Evolutionary conservation across 2,113 vertebrate species (phyloP).

Genomic region (Agapornis roseicollis): DNA sequence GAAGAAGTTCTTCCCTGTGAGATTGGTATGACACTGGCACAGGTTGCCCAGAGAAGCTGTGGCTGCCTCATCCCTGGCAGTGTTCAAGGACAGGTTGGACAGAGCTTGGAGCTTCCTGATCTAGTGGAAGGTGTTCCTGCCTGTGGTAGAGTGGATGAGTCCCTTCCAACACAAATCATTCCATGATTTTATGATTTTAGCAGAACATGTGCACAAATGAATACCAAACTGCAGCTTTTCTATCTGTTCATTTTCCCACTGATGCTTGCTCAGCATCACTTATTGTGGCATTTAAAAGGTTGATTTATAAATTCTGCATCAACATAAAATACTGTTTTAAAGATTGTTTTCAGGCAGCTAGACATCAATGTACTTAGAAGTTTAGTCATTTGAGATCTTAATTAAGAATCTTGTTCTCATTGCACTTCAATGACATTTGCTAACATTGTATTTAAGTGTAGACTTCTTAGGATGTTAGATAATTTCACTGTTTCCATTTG

Average conservation of each 20-base stretch:
- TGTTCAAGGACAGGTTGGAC: background rate
- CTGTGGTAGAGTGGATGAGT: background rate
- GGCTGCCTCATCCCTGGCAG: background rate
- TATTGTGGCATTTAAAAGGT: background rate
- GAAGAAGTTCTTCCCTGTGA: background rate
- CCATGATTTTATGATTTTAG: background rate
- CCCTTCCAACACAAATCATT: background rate
- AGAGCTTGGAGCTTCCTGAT: background rate
- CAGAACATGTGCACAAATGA: background rate
- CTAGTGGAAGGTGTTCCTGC: background rate
- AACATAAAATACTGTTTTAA: background rate
- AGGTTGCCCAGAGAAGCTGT: background rate
- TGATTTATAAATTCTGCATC: background rate
- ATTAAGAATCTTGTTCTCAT: background rate
- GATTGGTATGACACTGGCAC: background rate
- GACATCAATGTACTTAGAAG: background rate
- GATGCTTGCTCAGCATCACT: background rate
- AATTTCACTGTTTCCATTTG: background rate
- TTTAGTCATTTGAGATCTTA: background rate
- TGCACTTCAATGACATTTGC: background rate
- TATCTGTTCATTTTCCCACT: fast-evolving
- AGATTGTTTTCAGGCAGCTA: background rate
- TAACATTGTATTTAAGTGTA: fast-evolving
- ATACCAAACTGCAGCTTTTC: background rate
- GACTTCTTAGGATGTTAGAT: background rate